Evolutionary conservation across 2,113 vertebrate species (phyloP), one percentile per base, ranked within the genome.

Genomic region (Tretioscincus oriximinensis): DNA sequence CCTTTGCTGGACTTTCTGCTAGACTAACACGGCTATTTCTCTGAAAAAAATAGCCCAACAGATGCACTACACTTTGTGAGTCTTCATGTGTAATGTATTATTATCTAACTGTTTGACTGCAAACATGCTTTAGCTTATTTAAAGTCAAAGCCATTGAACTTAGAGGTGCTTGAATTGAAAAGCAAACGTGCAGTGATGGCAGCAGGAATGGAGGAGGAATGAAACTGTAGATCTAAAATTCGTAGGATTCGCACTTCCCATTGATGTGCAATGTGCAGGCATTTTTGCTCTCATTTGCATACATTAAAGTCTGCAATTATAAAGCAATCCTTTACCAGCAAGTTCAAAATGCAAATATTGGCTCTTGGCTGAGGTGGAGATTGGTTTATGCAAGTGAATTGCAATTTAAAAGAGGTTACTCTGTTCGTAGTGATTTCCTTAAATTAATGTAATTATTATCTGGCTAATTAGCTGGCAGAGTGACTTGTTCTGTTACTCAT

Each of bases 271-370:
- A 74, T 86, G 87, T 68, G 89, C 68, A 90, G 84, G 63, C 49
- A 82, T 88, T 82, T 84, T 31, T 79, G 85, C 85, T 89, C 88
- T 92, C 90, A 93, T 93, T 90, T 92, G 85, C 93, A 93, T 92
- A 83, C 82, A 83, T 94, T 94, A 91, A 88, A 83, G 28, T 88
- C 86, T 84, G 78, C 83, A 88, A 94, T 94, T 94, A 93, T 85
- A 83, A 84, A 87, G 80, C 2, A 10, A 86, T 89, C 47, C 29
- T 92, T 93, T 93, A 91, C 64, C 79, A 74, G 77, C 28, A 80
- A 91, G 92, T 94, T 95, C 91, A 95, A 70, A 94, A 93, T 94
- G 92, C 89, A 94, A 93, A 94, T 93, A 92, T 80, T 89, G 67
- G 47, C 41, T 93, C 80, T 90, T 90, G 83, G 35, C 70, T 88